Percentiles rank a stretch among this genome's conserved stretches.
These are phyloP conservation scores for Ganaspis brasiliensis DNA, from an alignment of 2,888 invertebrate genomes.

Conservation along the genomic window DNA sequence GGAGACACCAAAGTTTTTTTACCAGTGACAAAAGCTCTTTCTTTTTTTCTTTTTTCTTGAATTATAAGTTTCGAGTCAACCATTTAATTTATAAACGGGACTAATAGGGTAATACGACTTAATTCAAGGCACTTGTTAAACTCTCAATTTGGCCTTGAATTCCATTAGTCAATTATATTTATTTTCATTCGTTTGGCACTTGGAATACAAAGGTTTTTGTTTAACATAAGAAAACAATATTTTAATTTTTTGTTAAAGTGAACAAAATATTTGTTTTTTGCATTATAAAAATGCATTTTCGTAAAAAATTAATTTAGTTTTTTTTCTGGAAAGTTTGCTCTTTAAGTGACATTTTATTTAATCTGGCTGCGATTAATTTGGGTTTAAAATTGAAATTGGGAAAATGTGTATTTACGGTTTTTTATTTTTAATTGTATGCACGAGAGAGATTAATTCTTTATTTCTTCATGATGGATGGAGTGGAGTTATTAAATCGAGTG, in stretches of 20 bases:
- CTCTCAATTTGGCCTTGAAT: constrained; percentile 12
- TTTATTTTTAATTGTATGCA: constrained; percentile 52
- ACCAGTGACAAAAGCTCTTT: too few relatives aligned
- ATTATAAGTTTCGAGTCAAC: not conserved
- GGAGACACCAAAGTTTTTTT: too few relatives aligned
- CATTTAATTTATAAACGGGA: constrained; percentile 3
- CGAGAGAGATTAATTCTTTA: constrained; percentile 57
- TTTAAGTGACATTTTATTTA: too few relatives aligned
- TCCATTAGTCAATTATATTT: not conserved
- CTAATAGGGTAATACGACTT: not conserved
- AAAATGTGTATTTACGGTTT: constrained; percentile 2
- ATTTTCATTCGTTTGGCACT: not conserved
- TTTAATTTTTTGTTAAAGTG: too few relatives aligned
- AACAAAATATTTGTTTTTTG: too few relatives aligned
- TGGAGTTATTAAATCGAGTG: constrained; percentile 64
- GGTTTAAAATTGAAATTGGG: too few relatives aligned
- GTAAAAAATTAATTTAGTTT: too few relatives aligned
- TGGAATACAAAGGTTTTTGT: not conserved
- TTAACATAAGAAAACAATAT: too few relatives aligned
- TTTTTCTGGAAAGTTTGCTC: too few relatives aligned
- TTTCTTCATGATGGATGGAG: constrained; percentile 71
- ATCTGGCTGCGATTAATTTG: too few relatives aligned
- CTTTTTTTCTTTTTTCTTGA: not conserved
- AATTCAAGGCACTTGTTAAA: not conserved
- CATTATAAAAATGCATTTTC: too few relatives aligned